Base-by-base conservation (phyloP, 2,888 invertebrate genomes). In the Phoenoteleia sp. region DNA sequence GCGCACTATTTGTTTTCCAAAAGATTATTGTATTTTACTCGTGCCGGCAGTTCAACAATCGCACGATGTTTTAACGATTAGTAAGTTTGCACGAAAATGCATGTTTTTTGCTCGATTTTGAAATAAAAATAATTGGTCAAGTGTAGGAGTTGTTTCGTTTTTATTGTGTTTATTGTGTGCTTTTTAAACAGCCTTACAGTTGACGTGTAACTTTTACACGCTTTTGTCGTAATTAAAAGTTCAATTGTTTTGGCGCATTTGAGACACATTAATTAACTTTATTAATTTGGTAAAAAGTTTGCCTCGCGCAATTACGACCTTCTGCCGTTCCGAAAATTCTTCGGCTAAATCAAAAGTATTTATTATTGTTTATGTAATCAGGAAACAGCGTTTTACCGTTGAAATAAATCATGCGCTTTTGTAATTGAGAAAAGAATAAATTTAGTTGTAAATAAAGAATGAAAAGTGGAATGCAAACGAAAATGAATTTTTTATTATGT, bases 161-260 rank as follows among this genome's bases (percentile, higher is more conserved):
- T 54, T 42, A 42, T 69, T 69, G 56, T 29, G 9, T 52, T 56
- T 56, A 56, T 56, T 25, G 19, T 3, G 19, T 9, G 3, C 19
- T 21, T 49, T 56, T 56, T 25, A 3, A 11, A 27, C 42, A 69
- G 27, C 19, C 25, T 42, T 54, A 56, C n/a, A n/a, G n/a, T n/a
- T n/a, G 1, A 23, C 54, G 52, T 54, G 54, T 15, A 39, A 54
- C 56, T 69, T 69, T 69, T 69, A 15, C 69, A 45, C 29, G 58
- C 33, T 47, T 71, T 58, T 33, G 42, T 42, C n/a, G 56, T 56
- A 56, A 56, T 71, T 69, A 69, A 69, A 67, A 69, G 66, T 67
- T 67, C 25, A 23, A 39, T 15, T 36, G 42, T 42, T 56, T 56
- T 42, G 19, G 27, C 42, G 36, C 4, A 56, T 39, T 69, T 29